Percentiles rank a stretch among this genome's conserved stretches.
Conservation (phyloP, 2,113 vertebrate species). For the Caracal caracal region DNA sequence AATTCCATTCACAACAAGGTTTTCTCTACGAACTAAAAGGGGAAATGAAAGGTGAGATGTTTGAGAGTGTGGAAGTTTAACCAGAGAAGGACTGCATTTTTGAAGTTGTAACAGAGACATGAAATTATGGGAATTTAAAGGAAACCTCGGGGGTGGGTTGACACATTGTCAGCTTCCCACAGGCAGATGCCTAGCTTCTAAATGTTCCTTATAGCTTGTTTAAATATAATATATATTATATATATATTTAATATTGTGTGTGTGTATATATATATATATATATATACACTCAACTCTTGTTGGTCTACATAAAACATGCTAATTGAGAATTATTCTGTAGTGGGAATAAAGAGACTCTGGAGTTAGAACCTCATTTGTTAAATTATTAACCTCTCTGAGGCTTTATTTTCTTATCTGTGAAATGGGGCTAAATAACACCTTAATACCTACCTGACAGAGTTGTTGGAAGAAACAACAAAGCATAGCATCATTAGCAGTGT, state of each 20-base stretch:
- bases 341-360: neutral
- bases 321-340: neutral
- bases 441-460: neutral
- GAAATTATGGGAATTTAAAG: neutral
- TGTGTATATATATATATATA: neutral
- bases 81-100: neutral
- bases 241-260: no score
- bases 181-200: neutral
- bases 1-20: neutral
- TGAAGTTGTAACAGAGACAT: neutral
- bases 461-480: neutral
- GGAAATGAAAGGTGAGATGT: neutral
- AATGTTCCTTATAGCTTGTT: neutral
- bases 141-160: rapidly evolving
- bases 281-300: neutral
- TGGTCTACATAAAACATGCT: neutral
- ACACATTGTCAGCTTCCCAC: neutral
- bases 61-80: neutral
- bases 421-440: neutral
- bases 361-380: neutral
- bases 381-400: neutral
- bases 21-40: neutral
- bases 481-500: neutral
- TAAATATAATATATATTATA: neutral
- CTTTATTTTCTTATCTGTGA: constrained; percentile 20